Evolutionary conservation across 2,888 invertebrate genomes (phyloP).

Genomic region (Stenchaetothrips biformis): DNA sequence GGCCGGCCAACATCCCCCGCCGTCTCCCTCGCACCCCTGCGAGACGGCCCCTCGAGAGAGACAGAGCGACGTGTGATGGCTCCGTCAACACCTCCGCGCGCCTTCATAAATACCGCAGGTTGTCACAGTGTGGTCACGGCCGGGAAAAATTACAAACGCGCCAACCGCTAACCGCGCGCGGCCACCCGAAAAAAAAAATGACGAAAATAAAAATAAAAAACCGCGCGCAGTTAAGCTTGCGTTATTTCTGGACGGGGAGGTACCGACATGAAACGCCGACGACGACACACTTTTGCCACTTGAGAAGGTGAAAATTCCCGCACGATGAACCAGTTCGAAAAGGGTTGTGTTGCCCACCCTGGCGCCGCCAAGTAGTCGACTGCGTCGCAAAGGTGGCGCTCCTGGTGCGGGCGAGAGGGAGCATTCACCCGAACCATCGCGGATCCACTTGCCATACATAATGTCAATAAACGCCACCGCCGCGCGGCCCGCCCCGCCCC

Average conservation of each 20-base stretch:
- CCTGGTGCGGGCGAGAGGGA: neutral
- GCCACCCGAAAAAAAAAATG: no score
- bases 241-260: neutral
- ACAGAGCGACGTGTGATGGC: neutral
- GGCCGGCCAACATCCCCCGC: neutral
- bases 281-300: neutral
- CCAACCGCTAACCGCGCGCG: no score
- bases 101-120: neutral
- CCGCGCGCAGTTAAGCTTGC: neutral
- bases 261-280: neutral
- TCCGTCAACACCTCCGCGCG: conserved; percentile 8
- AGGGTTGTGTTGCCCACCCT: neutral
- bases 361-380: neutral
- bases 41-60: no score
- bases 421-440: neutral
- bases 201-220: no score
- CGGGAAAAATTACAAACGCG: no score
- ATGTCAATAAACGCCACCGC: conserved; percentile 12
- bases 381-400: no score
- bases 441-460: conserved; percentile 18
- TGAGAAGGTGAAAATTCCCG: no score
- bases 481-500: neutral
- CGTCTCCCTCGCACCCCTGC: neutral
- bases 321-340: no score
- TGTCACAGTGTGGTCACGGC: no score